Evolutionary conservation across 2,113 vertebrate genomes (phyloP), one percentile per base, ranked within the genome.

Genomic region (Mesoclemmys tuberculata): DNA sequence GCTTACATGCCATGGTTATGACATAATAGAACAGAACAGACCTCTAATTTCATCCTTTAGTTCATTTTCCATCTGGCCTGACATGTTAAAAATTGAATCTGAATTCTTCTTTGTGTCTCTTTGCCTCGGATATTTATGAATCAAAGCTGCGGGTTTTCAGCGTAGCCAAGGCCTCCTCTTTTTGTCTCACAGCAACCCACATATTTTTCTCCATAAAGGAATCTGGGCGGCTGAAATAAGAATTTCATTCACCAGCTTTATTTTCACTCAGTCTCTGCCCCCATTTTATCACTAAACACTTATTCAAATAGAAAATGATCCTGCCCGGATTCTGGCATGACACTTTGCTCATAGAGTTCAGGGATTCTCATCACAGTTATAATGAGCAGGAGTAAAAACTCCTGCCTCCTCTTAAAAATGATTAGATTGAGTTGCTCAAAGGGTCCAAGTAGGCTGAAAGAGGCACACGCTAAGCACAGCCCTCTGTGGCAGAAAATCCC

Each of bases 251-350:
- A 46, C 84, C 41, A 93, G 81, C 89, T 41, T 27, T 58, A 84
- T 94, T 97, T 89, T 93, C 16, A 68, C 31, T 68, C 94, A 95
- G 89, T 75, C 92, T 86, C 46, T 38, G 89, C 80, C 88, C 54
- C 74, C 89, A 2, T n/a, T n/a, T 80, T 85, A 86, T 81, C 90
- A 87, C 94, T 93, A 84, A 90, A 35, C 52, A 86, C 29, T 94
- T 92, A 91, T 64, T 92, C 80, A 90, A 93, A 88, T 18, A 93
- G 58, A 81, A 95, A 95, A 96, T 91, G 88, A 86, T 82, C 92
- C 85, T 51, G 64, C 85, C 51, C 10, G 49, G 27, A 31, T 78
- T 54, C 79, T 91, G 74, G 64, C 83, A 74, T 88, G 80, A 3
- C 88, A 41, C 85, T 74, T 82, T 86, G 64, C 79, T 86, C 52